Conservation (phyloP, 1,140 invertebrate species). For the Lepidotrigona ventralis region DNA sequence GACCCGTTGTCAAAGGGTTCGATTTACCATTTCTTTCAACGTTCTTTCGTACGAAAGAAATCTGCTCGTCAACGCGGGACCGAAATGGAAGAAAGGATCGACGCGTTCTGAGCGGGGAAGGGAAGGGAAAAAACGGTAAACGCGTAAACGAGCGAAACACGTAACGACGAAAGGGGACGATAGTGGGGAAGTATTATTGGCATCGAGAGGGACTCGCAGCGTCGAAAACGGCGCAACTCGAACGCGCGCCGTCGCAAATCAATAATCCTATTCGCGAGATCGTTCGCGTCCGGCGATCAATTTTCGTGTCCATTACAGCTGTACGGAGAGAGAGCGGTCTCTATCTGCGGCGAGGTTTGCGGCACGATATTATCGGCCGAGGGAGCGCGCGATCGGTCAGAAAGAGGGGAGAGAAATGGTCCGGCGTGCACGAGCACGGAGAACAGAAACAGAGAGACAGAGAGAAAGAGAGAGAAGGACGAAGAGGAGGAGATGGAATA, state of each 20-base stretch:
- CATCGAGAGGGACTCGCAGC: slow-evolving; percentile 1
- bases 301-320: slow-evolving; percentile 56
- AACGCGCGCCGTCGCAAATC: slow-evolving; percentile 39
- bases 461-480: too few relatives aligned
- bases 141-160: slow-evolving; percentile 7
- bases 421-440: not conserved
- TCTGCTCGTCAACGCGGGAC: too few relatives aligned
- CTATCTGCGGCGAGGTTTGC: slow-evolving; percentile 46
- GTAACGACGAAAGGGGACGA: not conserved
- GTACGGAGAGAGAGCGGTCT: slow-evolving; percentile 48
- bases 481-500: slow-evolving; percentile 42
- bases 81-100: not conserved
- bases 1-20: too few relatives aligned
- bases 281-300: slow-evolving; percentile 53
- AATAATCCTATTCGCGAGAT: slow-evolving; percentile 61
- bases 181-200: not conserved
- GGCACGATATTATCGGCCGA: slow-evolving; percentile 58
- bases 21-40: not conserved
- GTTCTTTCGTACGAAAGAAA: too few relatives aligned
- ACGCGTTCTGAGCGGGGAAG: not conserved
- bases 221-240: not conserved
- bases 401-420: not conserved
- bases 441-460: not conserved
- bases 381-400: not conserved
- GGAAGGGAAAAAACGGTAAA: not conserved